phyloP scores from a whole-genome alignment of 1,140 invertebrate genomes.

The Drosophila pseudoananassae region DNA sequence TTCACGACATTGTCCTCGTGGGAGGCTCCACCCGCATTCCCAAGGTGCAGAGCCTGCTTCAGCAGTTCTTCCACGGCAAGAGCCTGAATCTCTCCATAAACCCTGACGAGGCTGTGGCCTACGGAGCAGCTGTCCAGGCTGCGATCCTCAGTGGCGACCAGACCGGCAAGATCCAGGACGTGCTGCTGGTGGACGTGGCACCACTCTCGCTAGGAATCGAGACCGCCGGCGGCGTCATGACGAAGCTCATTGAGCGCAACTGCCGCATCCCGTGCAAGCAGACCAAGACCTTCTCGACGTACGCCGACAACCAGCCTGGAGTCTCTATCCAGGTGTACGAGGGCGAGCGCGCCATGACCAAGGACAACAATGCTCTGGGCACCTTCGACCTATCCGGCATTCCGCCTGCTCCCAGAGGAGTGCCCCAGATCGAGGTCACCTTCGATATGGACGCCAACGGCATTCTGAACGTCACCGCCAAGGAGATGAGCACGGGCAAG shows the following conservation, averaged over 20 bases:
- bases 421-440: constrained; percentile 90
- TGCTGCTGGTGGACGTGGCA: constrained; percentile 86
- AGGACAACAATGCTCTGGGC: constrained; percentile 90
- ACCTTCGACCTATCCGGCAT: constrained; percentile 92
- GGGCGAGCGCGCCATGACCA: constrained; percentile 42
- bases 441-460: constrained; percentile 85
- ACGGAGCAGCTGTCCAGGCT: constrained; percentile 90
- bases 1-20: constrained; percentile 87
- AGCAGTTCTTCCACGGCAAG: constrained; percentile 88
- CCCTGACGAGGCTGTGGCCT: constrained; percentile 91
- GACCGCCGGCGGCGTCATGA: constrained; percentile 87
- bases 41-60: constrained; percentile 87
- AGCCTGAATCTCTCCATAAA: constrained; percentile 89
- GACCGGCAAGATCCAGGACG: constrained; percentile 71
- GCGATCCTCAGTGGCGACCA: constrained; percentile 89
- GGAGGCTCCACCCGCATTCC: constrained; percentile 88
- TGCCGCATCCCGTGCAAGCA: constrained; percentile 87
- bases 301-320: constrained; percentile 89
- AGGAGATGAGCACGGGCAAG: constrained; percentile 85
- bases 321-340: constrained; percentile 82
- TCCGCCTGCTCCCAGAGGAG: constrained; percentile 91
- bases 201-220: constrained; percentile 87
- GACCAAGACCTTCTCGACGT: constrained; percentile 87
- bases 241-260: constrained; percentile 88
- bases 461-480: constrained; percentile 85